Base-by-base conservation (phyloP, 1,140 invertebrate genomes). In the Hyphantria cunea region DNA sequence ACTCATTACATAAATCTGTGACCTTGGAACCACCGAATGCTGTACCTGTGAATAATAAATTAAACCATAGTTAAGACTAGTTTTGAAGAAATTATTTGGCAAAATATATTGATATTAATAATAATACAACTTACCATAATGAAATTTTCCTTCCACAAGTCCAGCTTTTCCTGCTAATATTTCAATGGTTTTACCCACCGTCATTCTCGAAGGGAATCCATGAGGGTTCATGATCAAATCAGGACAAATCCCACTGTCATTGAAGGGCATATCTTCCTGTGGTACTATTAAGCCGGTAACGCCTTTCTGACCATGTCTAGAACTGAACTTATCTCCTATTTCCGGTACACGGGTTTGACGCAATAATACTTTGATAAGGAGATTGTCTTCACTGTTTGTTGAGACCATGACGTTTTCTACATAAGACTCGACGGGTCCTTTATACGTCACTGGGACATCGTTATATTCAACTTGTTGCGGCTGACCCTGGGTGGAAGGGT, bases 171-270 rank as follows among this genome's bases (percentile, higher is more conserved):
- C 97, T 10, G 97, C 97, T 6, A 99, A 82, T 15, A 99, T 78
- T 91, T 99, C 99, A 70, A 99, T 96, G 10, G 99, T 93, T 91
- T 99, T 99, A 0, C 99, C 99, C 0, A 99, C 98, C 13, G 99
- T 99, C 99, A 99, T 99, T 80, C 99, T 94, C 47, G 98, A 99
- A 11, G 99, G 99, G 89, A 98, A 99, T 56, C 99, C 99, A 88
- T 99, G 99, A 7, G 99, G 99, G 82, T 99, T 99, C 98, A 99
- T 99, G 63, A 99, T 98, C 92, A 99, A 97, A 84, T 99, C 99
- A 0, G 99, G 99, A 90, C 96, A 96, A 66, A 99, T 98, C 0
- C 99, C 99, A 68, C 93, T 92, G 79, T 99, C 97, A 77, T 97
- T 98, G 79, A 99, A 99, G 0, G 99, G 99, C 95, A 99, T 96